Evolutionary conservation across 2,888 invertebrate species (phyloP), one percentile per base, ranked within the genome.

Genomic region (Ariolimax columbianus): DNA sequence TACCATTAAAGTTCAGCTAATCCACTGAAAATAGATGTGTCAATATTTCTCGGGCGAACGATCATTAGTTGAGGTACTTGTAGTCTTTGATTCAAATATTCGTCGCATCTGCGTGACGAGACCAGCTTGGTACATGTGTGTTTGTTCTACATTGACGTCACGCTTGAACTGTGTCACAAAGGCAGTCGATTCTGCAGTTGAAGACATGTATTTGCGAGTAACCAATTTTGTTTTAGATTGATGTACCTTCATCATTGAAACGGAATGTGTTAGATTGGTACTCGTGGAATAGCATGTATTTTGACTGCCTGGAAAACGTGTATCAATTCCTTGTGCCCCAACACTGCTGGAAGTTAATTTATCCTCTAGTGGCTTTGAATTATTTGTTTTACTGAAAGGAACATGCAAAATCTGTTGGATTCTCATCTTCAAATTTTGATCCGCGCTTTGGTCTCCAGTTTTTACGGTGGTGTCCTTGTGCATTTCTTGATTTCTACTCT

Each of bases 41-140:
- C 26, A 36, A 4, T 77, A 43, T 9, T 36, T 33, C n/a, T 36
- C 7, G 26, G 36, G 0, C 33, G 30, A 43, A n/a, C 40, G 38
- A 38, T 78, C 38, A 36, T 47, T 80, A 1, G 70, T 80, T 14
- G 43, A n/a, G 17, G 80, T 80, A 33, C 70, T n/a, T 26, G 33
- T 47, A 26, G n/a, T 66, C 26, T 81, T 81, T 26, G 81, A 81
- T 55, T 81, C 81, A 72, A 81, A 81, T 33, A 81, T 81, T 0
- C 72, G 47, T 14, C 81, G 81, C 81, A 81, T 81, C 47, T 81
- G 70, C 6, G 47, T 81, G n/a, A 81, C 81, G 14, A 81, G 38
- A 11, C 81, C 81, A 3, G 70, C 72, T 72, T 81, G 51, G 55
- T 72, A 38, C 17, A 70, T 38, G 11, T 70, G 55, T 4, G 55